Conservation (phyloP, 1,140 invertebrate species). For the Drosophila eugracilis region DNA sequence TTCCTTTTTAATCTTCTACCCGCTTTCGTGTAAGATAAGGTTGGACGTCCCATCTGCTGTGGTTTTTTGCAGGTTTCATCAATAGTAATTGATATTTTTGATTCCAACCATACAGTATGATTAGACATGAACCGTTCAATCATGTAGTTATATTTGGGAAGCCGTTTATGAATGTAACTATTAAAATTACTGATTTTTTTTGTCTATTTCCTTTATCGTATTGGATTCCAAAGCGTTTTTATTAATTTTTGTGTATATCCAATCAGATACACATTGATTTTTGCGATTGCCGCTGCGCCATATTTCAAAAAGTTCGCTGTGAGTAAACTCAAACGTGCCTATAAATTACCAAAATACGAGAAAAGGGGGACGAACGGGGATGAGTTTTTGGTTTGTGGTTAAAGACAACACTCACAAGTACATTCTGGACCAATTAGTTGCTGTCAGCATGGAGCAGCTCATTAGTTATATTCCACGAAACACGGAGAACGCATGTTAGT, state of each 20-base stretch:
- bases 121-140: constrained; percentile 13
- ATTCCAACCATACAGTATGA: constrained; percentile 29
- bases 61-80: constrained; percentile 27
- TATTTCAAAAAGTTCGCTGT: constrained; percentile 9
- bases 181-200: no score
- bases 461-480: no score
- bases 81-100: constrained; percentile 27
- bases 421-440: no score
- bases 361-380: constrained; percentile 5
- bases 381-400: constrained; percentile 4
- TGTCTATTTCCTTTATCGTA: constrained; percentile 15
- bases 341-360: background rate
- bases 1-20: constrained; percentile 2
- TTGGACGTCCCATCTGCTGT: constrained; percentile 19
- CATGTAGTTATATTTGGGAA: constrained; percentile 41
- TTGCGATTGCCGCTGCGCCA: constrained; percentile 7
- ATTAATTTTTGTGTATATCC: constrained; percentile 11
- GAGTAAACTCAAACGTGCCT: background rate
- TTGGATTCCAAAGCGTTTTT: constrained; percentile 13
- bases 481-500: no score
- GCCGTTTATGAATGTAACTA: constrained; percentile 26
- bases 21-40: background rate
- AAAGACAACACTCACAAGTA: constrained; percentile 5
- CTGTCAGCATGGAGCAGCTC: no score
- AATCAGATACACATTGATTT: constrained; percentile 11